phyloP scores from a whole-genome alignment of 2,113 vertebrate species.

The Eulacestoma nigropectus region DNA sequence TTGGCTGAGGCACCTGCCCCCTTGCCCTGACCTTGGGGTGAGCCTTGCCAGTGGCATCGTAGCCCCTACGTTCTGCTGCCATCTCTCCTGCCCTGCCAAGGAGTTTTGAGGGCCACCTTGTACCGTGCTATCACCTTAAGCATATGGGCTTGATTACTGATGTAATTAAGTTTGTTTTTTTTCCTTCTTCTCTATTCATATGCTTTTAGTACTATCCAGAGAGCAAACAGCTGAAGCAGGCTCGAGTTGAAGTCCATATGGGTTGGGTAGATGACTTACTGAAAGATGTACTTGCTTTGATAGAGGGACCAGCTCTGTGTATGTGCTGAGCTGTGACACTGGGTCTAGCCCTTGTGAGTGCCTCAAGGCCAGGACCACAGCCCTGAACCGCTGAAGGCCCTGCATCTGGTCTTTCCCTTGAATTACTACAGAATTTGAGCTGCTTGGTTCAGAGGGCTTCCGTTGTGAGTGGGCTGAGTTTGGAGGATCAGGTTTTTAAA shows the following conservation, averaged over 20 bases:
- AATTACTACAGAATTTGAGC: background rate
- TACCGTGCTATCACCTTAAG: background rate
- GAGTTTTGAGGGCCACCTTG: background rate
- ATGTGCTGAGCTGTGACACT: background rate
- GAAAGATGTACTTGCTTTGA: background rate
- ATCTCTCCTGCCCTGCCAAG: background rate
- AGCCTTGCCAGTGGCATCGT: rapidly evolving
- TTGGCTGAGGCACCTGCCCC: background rate
- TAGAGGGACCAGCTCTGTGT: background rate
- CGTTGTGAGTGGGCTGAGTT: background rate
- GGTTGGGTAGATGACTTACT: background rate
- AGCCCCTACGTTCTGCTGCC: background rate
- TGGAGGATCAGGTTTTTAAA: background rate
- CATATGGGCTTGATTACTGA: background rate
- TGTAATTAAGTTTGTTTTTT: background rate
- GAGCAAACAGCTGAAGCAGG: background rate
- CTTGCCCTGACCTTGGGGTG: background rate
- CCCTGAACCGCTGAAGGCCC: background rate
- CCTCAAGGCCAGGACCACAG: background rate
- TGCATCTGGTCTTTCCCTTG: background rate
- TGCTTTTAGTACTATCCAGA: background rate
- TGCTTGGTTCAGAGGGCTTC: background rate
- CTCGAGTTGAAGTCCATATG: background rate
- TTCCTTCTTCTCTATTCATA: background rate
- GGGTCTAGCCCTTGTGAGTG: background rate